A percentile compares a stretch with the other conserved stretches of the same genome.
Evolutionary conservation across 2,888 invertebrate genomes (phyloP).

Genomic region (Eurytoma californica): DNA sequence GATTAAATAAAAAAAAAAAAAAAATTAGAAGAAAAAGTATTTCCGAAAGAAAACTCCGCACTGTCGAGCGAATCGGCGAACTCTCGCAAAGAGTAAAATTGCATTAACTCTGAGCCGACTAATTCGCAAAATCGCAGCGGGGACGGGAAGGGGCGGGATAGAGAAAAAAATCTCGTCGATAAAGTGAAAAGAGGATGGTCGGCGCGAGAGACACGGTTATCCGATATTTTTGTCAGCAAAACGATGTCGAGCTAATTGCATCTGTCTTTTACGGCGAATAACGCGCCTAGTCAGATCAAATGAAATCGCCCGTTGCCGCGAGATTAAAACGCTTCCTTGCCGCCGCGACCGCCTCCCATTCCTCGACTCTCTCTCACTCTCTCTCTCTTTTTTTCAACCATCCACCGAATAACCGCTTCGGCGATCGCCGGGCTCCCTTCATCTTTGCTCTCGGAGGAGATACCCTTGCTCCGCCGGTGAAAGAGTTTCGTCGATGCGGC

Average conservation of each 20-base stretch:
- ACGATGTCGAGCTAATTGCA: conserved; percentile 72
- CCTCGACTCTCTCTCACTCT: conserved; percentile 7
- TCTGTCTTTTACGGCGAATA: conserved; percentile 70
- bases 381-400: not conserved
- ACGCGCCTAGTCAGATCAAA: conserved; percentile 66
- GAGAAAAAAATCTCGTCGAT: conserved; percentile 14
- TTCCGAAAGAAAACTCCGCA: no score
- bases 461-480: conserved; percentile 14
- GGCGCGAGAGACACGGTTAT: conserved; percentile 58
- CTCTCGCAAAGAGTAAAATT: not conserved
- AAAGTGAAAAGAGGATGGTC: conserved; percentile 1
- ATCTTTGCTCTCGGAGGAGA: conserved; percentile 24
- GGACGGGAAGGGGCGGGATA: not conserved
- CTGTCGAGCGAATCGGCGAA: not conserved
- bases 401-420: no score
- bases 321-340: conserved; percentile 51
- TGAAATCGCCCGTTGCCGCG: conserved; percentile 50
- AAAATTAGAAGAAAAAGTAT: no score
- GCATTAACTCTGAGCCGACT: conserved; percentile 4
- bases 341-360: not conserved
- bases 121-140: conserved; percentile 17
- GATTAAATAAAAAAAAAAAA: no score
- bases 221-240: conserved; percentile 73
- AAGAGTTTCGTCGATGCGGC: conserved; percentile 1
- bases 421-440: not conserved